Conservation (phyloP, 1,140 invertebrate species). For the Drosophila repleta region DNA sequence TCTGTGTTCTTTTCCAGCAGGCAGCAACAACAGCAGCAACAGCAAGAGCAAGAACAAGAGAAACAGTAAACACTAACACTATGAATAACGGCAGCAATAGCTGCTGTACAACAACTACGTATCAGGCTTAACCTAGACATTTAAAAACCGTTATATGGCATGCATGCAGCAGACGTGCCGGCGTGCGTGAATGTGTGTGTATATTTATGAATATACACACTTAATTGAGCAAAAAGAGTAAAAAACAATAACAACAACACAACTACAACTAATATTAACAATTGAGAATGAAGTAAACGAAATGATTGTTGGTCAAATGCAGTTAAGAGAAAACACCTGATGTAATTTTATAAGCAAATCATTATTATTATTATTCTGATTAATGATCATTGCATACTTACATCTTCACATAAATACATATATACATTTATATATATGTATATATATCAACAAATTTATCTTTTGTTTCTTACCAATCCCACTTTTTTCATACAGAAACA, state of each 20-base stretch:
- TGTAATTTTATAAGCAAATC: slow-evolving; percentile 73
- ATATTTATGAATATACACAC: slow-evolving; percentile 13
- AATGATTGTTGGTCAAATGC: slow-evolving; percentile 40
- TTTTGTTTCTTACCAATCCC: slow-evolving; percentile 41
- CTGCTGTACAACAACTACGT: slow-evolving; percentile 31
- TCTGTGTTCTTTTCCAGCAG: slow-evolving; percentile 44
- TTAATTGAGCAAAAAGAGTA: not conserved
- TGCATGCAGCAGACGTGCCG: not conserved
- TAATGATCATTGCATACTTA: slow-evolving; percentile 50
- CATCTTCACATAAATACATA: slow-evolving; percentile 13
- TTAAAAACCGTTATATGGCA: slow-evolving; percentile 19
- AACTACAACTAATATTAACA: slow-evolving; percentile 4
- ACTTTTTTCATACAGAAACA: slow-evolving; percentile 48
- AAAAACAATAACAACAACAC: slow-evolving; percentile 9
- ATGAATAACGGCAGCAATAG: slow-evolving; percentile 1
- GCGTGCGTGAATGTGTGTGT: slow-evolving; percentile 15
- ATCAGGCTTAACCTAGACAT: slow-evolving; percentile 37
- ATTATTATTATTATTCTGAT: slow-evolving; percentile 49
- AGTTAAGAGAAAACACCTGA: slow-evolving; percentile 65
- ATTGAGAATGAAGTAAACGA: slow-evolving; percentile 16
- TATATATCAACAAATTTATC: slow-evolving; percentile 20
- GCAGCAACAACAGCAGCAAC: slow-evolving; percentile 21
- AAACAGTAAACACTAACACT: slow-evolving; percentile 1
- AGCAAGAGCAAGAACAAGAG: slow-evolving; percentile 14
- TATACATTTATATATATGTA: not conserved